phyloP scores from a whole-genome alignment of 2,888 invertebrate species.

The Leucoptera coffeella region DNA sequence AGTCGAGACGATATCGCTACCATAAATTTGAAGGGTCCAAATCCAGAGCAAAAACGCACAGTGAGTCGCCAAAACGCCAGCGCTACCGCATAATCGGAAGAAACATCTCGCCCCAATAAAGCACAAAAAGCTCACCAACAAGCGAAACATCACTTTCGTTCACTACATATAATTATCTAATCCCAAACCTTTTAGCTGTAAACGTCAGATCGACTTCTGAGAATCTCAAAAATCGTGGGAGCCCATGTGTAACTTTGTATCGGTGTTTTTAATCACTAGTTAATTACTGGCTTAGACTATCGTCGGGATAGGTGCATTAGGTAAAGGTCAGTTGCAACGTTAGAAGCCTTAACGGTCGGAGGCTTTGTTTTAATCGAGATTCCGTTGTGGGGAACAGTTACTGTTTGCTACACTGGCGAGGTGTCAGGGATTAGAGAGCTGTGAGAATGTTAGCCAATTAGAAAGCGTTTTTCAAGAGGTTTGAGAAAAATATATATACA shows the following conservation, averaged over 20 bases:
- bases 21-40: no score
- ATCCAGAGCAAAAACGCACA: no score
- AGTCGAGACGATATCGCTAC: no score
- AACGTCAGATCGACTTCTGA: constrained; percentile 34
- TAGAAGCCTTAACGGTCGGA: no score
- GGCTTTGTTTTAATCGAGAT: constrained; percentile 9
- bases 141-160: constrained; percentile 18
- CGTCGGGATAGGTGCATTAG: constrained; percentile 36
- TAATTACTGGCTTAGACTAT: constrained; percentile 47
- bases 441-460: no score
- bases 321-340: constrained; percentile 15
- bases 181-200: constrained; percentile 48
- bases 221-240: constrained; percentile 16
- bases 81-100: constrained; percentile 34
- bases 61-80: no score
- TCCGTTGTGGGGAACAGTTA: no score
- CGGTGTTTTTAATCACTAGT: constrained; percentile 24
- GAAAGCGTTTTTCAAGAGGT: no score
- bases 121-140: constrained; percentile 12
- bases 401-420: no score
- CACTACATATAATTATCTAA: constrained; percentile 45
- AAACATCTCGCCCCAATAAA: constrained; percentile 17
- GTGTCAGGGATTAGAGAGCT: no score
- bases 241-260: constrained; percentile 10
- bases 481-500: no score